These are phyloP conservation scores for Masticophis lateralis DNA, from an alignment of 2,797 vertebrate species.

Conservation along the genomic window DNA sequence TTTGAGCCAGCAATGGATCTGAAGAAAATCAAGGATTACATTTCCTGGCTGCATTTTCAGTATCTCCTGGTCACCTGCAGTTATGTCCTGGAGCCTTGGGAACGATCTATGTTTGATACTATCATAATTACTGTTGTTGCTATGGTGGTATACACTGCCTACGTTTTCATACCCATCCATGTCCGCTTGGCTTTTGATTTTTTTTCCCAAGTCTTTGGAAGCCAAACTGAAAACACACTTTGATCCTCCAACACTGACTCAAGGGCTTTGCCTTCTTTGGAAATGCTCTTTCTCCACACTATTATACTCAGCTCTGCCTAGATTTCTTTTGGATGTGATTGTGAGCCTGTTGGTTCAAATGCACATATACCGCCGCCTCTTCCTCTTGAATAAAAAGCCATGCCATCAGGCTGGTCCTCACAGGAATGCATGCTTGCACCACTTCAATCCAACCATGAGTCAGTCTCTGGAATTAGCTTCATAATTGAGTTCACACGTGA, in stretches of 20 bases:
- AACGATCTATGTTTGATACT: conserved; percentile 91
- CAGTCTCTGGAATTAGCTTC: neutral
- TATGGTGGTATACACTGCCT: conserved; percentile 95
- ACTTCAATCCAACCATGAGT: neutral
- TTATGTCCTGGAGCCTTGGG: conserved; percentile 97
- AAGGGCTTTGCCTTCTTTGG: neutral
- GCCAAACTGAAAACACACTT: conserved; percentile 73
- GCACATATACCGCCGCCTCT: neutral
- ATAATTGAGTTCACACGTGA: neutral
- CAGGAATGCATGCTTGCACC: neutral
- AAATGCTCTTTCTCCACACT: conserved; percentile 12
- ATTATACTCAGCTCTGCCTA: conserved; percentile 27
- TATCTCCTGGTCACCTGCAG: conserved; percentile 94
- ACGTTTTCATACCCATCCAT: conserved; percentile 93
- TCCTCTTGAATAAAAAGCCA: neutral
- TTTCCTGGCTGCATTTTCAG: conserved; percentile 97
- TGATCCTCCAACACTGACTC: conserved; percentile 75
- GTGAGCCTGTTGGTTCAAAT: neutral
- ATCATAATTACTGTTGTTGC: conserved; percentile 84
- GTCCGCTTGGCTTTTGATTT: conserved; percentile 87
- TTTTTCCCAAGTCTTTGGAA: conserved; percentile 86
- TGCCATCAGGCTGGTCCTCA: neutral
- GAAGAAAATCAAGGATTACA: conserved; percentile 83
- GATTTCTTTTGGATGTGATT: neutral
- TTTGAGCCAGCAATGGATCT: conserved; percentile 78